phyloP scores from a whole-genome alignment of 2,113 vertebrate species.

The Onychostoma macrolepis region DNA sequence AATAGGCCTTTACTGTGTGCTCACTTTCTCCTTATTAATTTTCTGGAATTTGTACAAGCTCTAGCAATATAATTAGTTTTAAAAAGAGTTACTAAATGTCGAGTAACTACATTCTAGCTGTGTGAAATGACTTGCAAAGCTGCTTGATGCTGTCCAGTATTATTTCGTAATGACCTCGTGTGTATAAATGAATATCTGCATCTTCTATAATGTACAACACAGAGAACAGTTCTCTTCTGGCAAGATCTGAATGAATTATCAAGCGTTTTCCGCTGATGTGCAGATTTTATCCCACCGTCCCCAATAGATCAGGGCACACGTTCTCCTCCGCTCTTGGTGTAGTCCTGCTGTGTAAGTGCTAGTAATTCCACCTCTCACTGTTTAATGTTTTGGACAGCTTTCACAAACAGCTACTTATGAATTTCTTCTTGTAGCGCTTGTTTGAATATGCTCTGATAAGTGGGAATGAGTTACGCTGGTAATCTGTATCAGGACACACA shows the following conservation, averaged over 20 bases:
- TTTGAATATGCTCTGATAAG: not conserved
- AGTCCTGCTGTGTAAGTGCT: conserved; percentile 2
- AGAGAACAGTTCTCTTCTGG: not conserved
- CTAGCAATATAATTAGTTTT: not conserved
- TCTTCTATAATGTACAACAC: not conserved
- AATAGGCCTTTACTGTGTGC: not conserved
- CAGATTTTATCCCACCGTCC: not conserved
- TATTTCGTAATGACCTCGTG: not conserved
- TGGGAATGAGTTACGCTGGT: not conserved
- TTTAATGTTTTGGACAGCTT: not conserved
- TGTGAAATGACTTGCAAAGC: not conserved
- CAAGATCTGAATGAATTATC: not conserved
- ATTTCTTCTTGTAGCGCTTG: not conserved
- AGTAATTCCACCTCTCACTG: not conserved
- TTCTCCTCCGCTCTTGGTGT: not conserved
- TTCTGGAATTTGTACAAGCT: not conserved
- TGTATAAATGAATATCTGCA: not conserved
- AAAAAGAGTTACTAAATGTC: not conserved
- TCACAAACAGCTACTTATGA: not conserved
- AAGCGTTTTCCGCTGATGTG: not conserved
- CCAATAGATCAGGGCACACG: not conserved
- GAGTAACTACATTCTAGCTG: not conserved
- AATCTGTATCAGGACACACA: not conserved
- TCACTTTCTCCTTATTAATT: not conserved
- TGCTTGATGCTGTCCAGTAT: not conserved